Conservation (phyloP, 1,140 invertebrate species). For the Stratiolaelaps scimitus region DNA sequence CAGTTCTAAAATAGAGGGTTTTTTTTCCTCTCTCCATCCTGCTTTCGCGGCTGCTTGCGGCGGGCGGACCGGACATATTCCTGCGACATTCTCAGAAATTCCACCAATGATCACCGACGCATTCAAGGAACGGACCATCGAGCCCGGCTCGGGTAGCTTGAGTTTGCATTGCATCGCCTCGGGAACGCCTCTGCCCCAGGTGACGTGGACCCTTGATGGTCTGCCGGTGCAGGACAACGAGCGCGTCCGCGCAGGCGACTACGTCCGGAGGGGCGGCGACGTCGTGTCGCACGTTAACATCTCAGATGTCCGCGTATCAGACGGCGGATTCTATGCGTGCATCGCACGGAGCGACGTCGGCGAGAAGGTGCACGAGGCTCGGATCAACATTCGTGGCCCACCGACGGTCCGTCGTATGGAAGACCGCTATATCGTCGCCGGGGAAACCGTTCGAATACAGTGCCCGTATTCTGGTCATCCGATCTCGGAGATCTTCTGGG, state of each 20-base stretch:
- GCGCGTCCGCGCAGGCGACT: slow-evolving; percentile 38
- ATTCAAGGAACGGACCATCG: slow-evolving; percentile 21
- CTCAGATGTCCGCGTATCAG: slow-evolving; percentile 74
- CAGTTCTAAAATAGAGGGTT: too few relatives aligned
- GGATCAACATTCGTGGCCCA: slow-evolving; percentile 78
- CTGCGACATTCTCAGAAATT: slow-evolving; percentile 17
- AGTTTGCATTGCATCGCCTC: slow-evolving; percentile 35
- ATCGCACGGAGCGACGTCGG: slow-evolving; percentile 81
- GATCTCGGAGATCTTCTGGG: slow-evolving; percentile 83
- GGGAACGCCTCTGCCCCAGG: slow-evolving; percentile 33
- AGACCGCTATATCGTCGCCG: slow-evolving; percentile 62
- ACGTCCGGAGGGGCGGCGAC: slow-evolving; percentile 51
- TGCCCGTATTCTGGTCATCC: slow-evolving; percentile 90
- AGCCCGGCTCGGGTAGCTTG: slow-evolving; percentile 29
- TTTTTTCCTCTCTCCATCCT: too few relatives aligned
- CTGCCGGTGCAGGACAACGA: slow-evolving; percentile 36
- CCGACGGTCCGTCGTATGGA: slow-evolving; percentile 70
- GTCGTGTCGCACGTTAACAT: slow-evolving; percentile 88
- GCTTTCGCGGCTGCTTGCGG: too few relatives aligned
- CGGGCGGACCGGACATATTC: too few relatives aligned
- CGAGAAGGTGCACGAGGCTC: slow-evolving; percentile 64
- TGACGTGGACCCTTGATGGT: slow-evolving; percentile 36
- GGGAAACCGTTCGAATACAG: slow-evolving; percentile 69
- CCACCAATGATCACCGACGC: slow-evolving; percentile 26
- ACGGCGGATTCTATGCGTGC: slow-evolving; percentile 83